A percentile compares a stretch with the other conserved stretches of the same genome.
Conservation (phyloP, 2,888 invertebrate species). For the Diarsia dahlii region DNA sequence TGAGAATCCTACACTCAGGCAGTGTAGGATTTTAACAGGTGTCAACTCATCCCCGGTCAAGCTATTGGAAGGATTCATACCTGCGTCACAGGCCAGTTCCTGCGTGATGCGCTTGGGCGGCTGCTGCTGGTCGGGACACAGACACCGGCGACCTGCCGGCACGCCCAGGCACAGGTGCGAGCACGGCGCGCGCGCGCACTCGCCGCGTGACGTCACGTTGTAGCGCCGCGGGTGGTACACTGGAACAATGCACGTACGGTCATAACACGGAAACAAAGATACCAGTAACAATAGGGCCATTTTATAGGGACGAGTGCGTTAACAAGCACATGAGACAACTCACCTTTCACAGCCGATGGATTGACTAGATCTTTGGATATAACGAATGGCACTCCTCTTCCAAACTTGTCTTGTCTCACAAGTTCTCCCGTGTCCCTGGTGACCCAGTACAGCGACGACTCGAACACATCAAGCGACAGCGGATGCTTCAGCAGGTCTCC, state of each 20-base stretch:
- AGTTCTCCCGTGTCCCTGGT: slow-evolving; percentile 97
- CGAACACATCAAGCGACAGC: slow-evolving; percentile 97
- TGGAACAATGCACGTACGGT: slow-evolving; percentile 69
- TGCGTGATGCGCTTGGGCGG: slow-evolving; percentile 90
- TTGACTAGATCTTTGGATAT: slow-evolving; percentile 96
- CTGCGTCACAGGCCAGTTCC: slow-evolving; percentile 95
- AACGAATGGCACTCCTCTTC: slow-evolving; percentile 96
- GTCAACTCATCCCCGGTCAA: no score
- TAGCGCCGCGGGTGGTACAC: slow-evolving; percentile 96
- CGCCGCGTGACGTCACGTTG: slow-evolving; percentile 92
- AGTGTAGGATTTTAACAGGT: no score
- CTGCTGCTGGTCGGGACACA: slow-evolving; percentile 95
- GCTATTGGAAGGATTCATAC: slow-evolving; percentile 73
- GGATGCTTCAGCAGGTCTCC: slow-evolving; percentile 95
- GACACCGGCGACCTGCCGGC: slow-evolving; percentile 96
- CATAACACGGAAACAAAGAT: no score
- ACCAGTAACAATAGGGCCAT: neutral
- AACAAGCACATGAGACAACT: slow-evolving; percentile 38
- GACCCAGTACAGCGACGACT: slow-evolving; percentile 98
- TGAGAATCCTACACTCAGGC: neutral
- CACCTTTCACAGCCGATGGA: slow-evolving; percentile 96
- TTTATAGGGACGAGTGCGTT: neutral
- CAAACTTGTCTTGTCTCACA: slow-evolving; percentile 98
- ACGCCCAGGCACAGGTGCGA: slow-evolving; percentile 98
- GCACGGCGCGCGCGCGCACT: slow-evolving; percentile 93